Base-by-base conservation (phyloP, 2,797 vertebrate genomes). In the Oceanodroma leucorhoa region DNA sequence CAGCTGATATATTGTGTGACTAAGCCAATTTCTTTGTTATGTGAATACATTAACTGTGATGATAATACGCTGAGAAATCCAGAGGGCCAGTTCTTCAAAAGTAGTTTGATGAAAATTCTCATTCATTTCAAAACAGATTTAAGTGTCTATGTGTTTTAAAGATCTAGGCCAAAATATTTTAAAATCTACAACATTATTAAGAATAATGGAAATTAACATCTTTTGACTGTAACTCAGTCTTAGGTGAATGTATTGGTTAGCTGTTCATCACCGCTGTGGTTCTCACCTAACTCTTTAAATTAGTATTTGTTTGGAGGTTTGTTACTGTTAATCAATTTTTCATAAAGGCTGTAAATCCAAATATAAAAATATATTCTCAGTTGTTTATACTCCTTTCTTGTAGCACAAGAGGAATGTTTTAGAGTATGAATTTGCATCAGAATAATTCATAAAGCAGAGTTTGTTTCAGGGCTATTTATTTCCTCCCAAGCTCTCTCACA, bases 331-430 rank as follows among this genome's bases (percentile, higher is more conserved):
- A 97, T 97, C 46, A 83, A 15, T 95, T 95, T 95, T 96, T 95
- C 51, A 65, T 97, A 97, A 97, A 92, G 70, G 93, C 76, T 83
- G 83, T 97, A 95, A 97, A 95, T 97, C 69, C 60, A 94, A 83
- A 91, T 95, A 53, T 85, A 96, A 96, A 87, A 96, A 90, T 95
- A 89, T 66, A 83, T 88, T 79, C 54, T 85, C 22, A n/a, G 53
- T 96, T 97, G 75, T 95, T 91, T 75, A 89, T 77, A 38, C 92
- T 79, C 53, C 79, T 96, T 96, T 89, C 81, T 86, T 95, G 91
- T 95, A 77, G 88, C 89, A 41, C 36, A 67, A 81, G 55, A 72
- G 64, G 55, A 92, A 17, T 96, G 53, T 88, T 84, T 89, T 77
- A 89, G 67, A 86, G 41, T 51, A 34, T 38, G 61, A 85, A 95